These are phyloP conservation scores for Lutjanus campechanus DNA, from an alignment of 2,797 vertebrate species.

Conservation along the genomic window DNA sequence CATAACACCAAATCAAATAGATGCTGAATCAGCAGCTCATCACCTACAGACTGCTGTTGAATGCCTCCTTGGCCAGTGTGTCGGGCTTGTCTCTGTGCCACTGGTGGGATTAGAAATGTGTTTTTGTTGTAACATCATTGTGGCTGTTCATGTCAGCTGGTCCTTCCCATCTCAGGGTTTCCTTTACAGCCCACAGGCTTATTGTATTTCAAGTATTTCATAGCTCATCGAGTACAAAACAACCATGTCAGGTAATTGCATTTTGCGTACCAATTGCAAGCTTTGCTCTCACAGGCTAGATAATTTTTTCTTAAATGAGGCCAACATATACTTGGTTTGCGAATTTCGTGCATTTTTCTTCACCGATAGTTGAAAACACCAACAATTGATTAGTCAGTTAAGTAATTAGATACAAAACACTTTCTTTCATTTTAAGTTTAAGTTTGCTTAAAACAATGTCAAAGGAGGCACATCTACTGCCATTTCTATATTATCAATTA, in stretches of 20 bases:
- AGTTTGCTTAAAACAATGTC: too few species aligned
- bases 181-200: conserved; percentile 26
- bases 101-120: conserved; percentile 10
- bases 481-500: too few species aligned
- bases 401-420: too few species aligned
- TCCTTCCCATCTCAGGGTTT: conserved; percentile 27
- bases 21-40: conserved; percentile 10
- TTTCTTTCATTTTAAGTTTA: too few species aligned
- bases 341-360: too few species aligned
- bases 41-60: background rate
- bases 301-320: too few species aligned
- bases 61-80: background rate
- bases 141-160: conserved; percentile 29
- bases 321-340: too few species aligned
- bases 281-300: too few species aligned
- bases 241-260: conserved; percentile 30
- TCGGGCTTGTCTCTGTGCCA: background rate
- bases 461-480: too few species aligned
- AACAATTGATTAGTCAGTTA: too few species aligned
- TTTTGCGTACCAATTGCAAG: background rate
- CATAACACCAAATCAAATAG: background rate
- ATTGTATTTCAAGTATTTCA: conserved; percentile 27
- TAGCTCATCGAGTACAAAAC: conserved; percentile 45
- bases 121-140: conserved; percentile 17
- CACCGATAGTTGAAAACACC: too few species aligned